Conservation (phyloP, 2,888 invertebrate species). For the Tetheella fluctuosa region DNA sequence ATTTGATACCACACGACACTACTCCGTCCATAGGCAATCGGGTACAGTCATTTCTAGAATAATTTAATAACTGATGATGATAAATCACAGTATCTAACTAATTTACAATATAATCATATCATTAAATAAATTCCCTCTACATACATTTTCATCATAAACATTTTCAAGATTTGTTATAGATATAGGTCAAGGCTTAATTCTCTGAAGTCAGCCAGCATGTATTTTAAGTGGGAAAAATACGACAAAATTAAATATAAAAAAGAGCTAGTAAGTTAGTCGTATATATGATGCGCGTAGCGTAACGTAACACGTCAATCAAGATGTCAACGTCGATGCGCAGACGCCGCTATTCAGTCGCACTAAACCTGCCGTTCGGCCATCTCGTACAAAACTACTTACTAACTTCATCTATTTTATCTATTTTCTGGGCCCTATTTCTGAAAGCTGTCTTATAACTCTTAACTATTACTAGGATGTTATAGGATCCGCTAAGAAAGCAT, state of each 20-base stretch:
- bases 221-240: conserved; percentile 50
- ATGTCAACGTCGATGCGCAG: conserved; percentile 54
- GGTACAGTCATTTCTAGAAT: conserved; percentile 52
- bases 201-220: conserved; percentile 43
- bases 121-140: not conserved
- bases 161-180: conserved; percentile 34
- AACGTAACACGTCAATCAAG: conserved; percentile 69
- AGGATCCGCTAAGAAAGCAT: no score
- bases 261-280: conserved; percentile 35
- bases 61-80: conserved; percentile 22
- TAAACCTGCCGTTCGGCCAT: not conserved
- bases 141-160: conserved; percentile 21
- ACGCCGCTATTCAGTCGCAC: conserved; percentile 32
- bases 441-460: not conserved
- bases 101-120: conserved; percentile 27
- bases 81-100: not conserved
- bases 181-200: conserved; percentile 63
- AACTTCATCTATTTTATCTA: not conserved
- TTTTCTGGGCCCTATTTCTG: no score
- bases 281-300: conserved; percentile 49
- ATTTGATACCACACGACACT: conserved; percentile 54
- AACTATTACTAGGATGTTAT: not conserved
- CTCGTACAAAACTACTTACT: not conserved
- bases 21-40: conserved; percentile 51
- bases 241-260: conserved; percentile 55